A percentile compares a stretch with the other conserved stretches of the same genome.
Evolutionary conservation across 2,113 vertebrate genomes (phyloP).

Genomic region (Hyperoodon ampullatus): DNA sequence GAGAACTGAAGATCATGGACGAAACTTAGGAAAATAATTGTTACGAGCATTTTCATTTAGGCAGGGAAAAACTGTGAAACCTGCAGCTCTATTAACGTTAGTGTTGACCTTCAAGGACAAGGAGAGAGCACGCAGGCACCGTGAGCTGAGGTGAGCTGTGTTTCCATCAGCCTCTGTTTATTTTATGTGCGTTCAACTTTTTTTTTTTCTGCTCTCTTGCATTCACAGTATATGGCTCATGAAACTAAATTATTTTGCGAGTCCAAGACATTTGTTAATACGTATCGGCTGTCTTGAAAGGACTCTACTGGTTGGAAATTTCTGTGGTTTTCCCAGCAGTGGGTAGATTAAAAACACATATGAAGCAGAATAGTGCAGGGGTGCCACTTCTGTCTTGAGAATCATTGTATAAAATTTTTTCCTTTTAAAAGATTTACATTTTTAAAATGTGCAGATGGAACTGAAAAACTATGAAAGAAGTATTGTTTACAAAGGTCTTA

Average conservation of each 20-base stretch:
- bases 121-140: not conserved
- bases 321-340: not conserved
- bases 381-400: not conserved
- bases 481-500: not conserved
- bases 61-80: not conserved
- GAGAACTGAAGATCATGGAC: not conserved
- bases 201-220: not conserved
- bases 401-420: not conserved
- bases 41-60: not conserved
- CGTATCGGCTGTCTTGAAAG: not conserved
- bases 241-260: not conserved
- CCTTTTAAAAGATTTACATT: not conserved
- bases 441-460: not conserved
- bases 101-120: not conserved
- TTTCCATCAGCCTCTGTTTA: conserved; percentile 6
- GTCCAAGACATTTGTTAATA: conserved; percentile 17
- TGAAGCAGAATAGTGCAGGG: no score
- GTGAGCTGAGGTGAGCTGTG: not conserved
- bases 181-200: conserved; percentile 1
- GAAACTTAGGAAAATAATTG: conserved; percentile 52
- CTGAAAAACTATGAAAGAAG: not conserved
- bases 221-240: not conserved
- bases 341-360: not conserved
- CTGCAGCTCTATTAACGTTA: not conserved
- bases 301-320: not conserved